These are phyloP conservation scores for Chiloscyllium punctatum DNA, from an alignment of 2,797 vertebrate species.

Conservation along the genomic window DNA sequence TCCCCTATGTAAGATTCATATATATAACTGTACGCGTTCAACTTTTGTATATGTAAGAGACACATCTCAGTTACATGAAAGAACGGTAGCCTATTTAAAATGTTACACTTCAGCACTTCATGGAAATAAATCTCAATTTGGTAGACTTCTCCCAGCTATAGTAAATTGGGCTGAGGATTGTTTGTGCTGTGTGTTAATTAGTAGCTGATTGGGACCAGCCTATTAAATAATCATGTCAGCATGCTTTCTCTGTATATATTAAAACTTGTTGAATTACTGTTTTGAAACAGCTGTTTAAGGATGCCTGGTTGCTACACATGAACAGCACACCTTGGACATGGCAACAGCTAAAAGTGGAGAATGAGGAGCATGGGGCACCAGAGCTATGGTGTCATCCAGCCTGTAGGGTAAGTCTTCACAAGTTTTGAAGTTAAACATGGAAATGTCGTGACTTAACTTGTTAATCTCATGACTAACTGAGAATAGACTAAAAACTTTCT, in stretches of 20 bases:
- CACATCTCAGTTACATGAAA: neutral
- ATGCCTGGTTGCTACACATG: constrained; percentile 94
- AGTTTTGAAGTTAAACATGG: neutral
- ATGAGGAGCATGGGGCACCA: constrained; percentile 89
- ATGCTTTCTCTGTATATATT: neutral
- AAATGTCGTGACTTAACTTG: neutral
- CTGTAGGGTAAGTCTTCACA: constrained; percentile 68
- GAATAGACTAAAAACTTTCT: neutral
- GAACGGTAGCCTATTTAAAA: neutral
- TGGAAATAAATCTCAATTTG: neutral
- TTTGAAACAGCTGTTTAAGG: constrained; percentile 79
- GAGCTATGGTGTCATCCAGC: constrained; percentile 97
- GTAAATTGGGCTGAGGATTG: neutral
- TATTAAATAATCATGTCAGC: neutral
- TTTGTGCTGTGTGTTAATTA: neutral
- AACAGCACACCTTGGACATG: constrained; percentile 72
- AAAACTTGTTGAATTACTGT: neutral
- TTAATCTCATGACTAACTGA: neutral
- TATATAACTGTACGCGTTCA: neutral
- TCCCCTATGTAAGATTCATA: neutral
- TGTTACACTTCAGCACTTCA: neutral
- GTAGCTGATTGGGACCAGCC: neutral
- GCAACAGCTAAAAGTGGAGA: constrained; percentile 93
- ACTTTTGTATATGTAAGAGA: neutral
- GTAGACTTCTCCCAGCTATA: neutral